These are phyloP conservation scores for Axinella damicornis DNA, from an alignment of 37 sponge, comb jelly and placozoan genomes.

Conservation along the genomic window DNA sequence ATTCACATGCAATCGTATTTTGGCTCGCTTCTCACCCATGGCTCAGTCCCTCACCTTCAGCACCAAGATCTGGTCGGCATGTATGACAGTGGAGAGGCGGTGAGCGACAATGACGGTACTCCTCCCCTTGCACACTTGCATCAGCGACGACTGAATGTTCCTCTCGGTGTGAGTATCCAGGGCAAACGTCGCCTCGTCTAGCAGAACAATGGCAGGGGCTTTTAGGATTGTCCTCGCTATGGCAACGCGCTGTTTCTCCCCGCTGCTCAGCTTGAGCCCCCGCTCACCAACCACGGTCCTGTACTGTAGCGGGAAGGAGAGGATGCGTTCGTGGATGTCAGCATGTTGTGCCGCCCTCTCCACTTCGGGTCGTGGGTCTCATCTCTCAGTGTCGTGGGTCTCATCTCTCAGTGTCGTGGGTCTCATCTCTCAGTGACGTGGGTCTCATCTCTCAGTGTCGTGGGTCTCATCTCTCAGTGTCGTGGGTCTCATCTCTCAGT, in stretches of 20 bases:
- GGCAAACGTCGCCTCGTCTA: constrained; percentile 99
- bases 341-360: constrained; percentile 87
- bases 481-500: no score
- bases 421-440: no score
- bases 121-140: constrained; percentile 83
- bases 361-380: no score
- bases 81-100: constrained; percentile 95
- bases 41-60: constrained; percentile 66
- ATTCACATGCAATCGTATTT: no score
- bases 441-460: no score
- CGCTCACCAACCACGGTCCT: constrained; percentile 96
- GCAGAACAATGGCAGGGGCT: constrained; percentile 89
- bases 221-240: constrained; percentile 98
- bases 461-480: no score
- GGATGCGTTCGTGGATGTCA: constrained; percentile 90
- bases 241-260: constrained; percentile 97
- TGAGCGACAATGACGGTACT: constrained; percentile 97
- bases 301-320: constrained; percentile 88
- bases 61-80: constrained; percentile 95
- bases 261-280: constrained; percentile 97
- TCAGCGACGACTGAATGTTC: constrained; percentile 91
- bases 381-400: no score
- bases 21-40: constrained; percentile 8
- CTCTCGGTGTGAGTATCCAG: constrained; percentile 97
- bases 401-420: no score